Conservation (phyloP, 2,888 invertebrate genomes). For the Lissonota sp. region DNA sequence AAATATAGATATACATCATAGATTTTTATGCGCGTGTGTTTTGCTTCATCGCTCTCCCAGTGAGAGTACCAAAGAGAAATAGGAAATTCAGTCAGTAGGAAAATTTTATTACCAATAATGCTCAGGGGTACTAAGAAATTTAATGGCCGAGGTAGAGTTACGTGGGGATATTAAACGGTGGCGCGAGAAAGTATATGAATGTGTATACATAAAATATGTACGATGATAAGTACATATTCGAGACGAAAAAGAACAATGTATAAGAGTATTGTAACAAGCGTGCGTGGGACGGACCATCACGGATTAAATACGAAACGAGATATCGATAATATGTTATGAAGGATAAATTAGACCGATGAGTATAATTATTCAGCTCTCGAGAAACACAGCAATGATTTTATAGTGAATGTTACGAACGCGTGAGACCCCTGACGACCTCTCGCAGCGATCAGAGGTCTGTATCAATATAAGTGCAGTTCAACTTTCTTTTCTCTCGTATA, state of each 20-base stretch:
- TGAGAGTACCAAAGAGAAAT: slow-evolving; percentile 7
- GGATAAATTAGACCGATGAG: neutral
- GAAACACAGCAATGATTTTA: neutral
- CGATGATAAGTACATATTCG: neutral
- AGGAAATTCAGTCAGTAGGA: slow-evolving; percentile 22
- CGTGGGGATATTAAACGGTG: slow-evolving; percentile 2
- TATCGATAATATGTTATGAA: slow-evolving; percentile 4
- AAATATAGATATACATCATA: slow-evolving; percentile 26
- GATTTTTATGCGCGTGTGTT: neutral
- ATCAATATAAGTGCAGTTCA: slow-evolving; percentile 67
- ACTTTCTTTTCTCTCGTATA: slow-evolving; percentile 47
- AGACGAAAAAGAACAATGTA: slow-evolving; percentile 1
- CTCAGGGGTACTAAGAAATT: slow-evolving; percentile 35
- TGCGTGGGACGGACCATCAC: neutral
- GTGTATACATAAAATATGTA: slow-evolving; percentile 2
- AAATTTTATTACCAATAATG: slow-evolving; percentile 46
- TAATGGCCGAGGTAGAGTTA: slow-evolving; percentile 25
- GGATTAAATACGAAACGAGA: neutral
- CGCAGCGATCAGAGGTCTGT: slow-evolving; percentile 70
- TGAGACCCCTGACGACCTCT: slow-evolving; percentile 41
- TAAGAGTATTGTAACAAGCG: slow-evolving; percentile 4
- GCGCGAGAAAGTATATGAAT: neutral
- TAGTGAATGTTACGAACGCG: neutral
- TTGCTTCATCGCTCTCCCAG: slow-evolving; percentile 10
- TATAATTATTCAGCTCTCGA: slow-evolving; percentile 3